Evolutionary conservation across 2,797 vertebrate species (phyloP), one percentile per base, ranked within the genome.

Genomic region (Phrynocephalus vlangalii): DNA sequence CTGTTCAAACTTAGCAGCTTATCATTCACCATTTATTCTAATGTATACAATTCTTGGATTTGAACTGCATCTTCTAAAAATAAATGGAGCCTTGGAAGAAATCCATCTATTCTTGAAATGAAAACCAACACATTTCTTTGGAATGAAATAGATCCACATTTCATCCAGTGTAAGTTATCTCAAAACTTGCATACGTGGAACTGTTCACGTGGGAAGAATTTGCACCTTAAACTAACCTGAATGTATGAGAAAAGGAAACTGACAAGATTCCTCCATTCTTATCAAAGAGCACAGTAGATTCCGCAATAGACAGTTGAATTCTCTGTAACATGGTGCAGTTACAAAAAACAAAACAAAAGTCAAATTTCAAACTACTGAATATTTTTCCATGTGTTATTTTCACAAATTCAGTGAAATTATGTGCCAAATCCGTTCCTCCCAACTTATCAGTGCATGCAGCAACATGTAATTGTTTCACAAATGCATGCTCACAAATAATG

Each of bases 401-500:
- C 83, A 77, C 52, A 56, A 56, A 10, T 56, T 56, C 52, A 56
- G 56, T 76, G 6, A 88, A 78, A 89, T 56, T 30, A 24, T 13
- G 3, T 1, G 0, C 18, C 20, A 79, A 48, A 38, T 90, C 86
- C 87, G 78, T 15, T 89, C 75, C 70, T 88, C 82, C 20, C 60
- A 88, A 52, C 81, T 92, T 92, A 93, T 85, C 91, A 63, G 71
- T 85, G 83, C 6, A 28, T 26, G 18, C 73, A 87, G 90, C 78
- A 81, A 33, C 44, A 48, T 48, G n/a, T 82, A 93, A 94, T 93
- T 94, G 91, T 16, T 75, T 90, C 84, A 90, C 72, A 95, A 91
- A 92, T 84, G 90, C 15, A 44, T 78, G 90, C 89, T 94, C 92
- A 79, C 81, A 93, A 91, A 92, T 73, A 92, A 92, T 90, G 87